Evolutionary conservation across 2,113 vertebrate species (phyloP).

Genomic region (Amphilophus citrinellus): DNA sequence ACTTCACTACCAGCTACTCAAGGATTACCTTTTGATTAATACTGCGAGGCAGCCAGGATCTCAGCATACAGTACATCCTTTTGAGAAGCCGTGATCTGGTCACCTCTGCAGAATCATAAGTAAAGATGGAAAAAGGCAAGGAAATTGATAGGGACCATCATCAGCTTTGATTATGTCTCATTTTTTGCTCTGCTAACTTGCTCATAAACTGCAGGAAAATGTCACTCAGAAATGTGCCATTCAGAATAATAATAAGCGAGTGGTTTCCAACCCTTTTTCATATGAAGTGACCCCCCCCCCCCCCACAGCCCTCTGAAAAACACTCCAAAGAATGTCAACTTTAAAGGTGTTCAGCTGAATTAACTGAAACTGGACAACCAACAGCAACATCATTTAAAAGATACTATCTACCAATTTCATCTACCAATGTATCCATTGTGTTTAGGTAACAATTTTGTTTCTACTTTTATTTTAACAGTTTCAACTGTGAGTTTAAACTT

Average conservation of each 20-base stretch:
- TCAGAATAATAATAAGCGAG: slow-evolving; percentile 29
- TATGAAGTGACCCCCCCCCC: background rate
- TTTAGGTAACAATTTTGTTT: background rate
- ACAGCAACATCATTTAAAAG: background rate
- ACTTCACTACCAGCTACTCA: slow-evolving; percentile 17
- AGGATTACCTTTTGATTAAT: slow-evolving; percentile 33
- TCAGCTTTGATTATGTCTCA: slow-evolving; percentile 4
- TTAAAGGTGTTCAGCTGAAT: background rate
- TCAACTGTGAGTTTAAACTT: background rate
- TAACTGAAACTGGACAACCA: background rate
- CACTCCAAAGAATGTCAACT: background rate
- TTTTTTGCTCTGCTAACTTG: background rate
- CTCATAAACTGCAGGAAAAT: slow-evolving; percentile 20
- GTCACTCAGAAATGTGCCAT: slow-evolving; percentile 17
- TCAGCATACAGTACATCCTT: slow-evolving; percentile 1
- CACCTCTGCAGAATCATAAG: slow-evolving; percentile 15
- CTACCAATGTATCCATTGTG: background rate
- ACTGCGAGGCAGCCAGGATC: background rate
- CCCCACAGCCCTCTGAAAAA: background rate
- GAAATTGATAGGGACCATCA: slow-evolving; percentile 16
- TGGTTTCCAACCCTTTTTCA: slow-evolving; percentile 1
- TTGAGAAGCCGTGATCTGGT: slow-evolving; percentile 33
- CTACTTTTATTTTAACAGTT: background rate
- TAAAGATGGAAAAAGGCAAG: background rate
- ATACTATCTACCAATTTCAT: background rate